These are phyloP conservation scores for Calonectris borealis DNA, from an alignment of 2,113 vertebrate species.

Conservation along the genomic window DNA sequence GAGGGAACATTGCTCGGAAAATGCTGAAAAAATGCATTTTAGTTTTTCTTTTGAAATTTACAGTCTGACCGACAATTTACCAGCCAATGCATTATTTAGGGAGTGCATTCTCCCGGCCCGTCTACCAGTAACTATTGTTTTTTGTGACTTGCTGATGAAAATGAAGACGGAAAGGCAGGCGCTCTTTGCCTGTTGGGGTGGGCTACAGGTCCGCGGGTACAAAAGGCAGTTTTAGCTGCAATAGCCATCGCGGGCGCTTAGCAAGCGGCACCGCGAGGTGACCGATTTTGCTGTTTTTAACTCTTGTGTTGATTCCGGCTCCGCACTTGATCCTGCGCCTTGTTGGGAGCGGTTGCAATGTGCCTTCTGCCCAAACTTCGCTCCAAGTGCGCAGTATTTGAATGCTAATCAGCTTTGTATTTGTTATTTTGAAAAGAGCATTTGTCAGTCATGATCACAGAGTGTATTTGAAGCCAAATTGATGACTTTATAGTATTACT, in stretches of 20 bases:
- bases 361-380: neutral
- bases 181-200: neutral
- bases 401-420: neutral
- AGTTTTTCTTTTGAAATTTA: conserved; percentile 15
- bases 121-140: neutral
- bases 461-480: neutral
- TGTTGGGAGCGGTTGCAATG: rapidly evolving
- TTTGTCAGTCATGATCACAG: neutral
- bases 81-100: neutral
- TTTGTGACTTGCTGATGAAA: neutral
- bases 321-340: rapidly evolving
- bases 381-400: neutral
- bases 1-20: neutral
- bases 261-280: neutral
- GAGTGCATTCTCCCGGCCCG: neutral
- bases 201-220: neutral
- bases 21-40: neutral
- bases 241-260: neutral
- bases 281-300: neutral
- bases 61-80: neutral
- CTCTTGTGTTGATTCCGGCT: neutral
- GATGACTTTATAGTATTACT: neutral
- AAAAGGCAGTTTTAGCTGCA: rapidly evolving
- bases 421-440: neutral
- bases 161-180: neutral